Percentiles rank a stretch among this genome's conserved stretches.
These are phyloP conservation scores for Gryon sp. DNA, from an alignment of 1,140 invertebrate genomes.

Conservation along the genomic window DNA sequence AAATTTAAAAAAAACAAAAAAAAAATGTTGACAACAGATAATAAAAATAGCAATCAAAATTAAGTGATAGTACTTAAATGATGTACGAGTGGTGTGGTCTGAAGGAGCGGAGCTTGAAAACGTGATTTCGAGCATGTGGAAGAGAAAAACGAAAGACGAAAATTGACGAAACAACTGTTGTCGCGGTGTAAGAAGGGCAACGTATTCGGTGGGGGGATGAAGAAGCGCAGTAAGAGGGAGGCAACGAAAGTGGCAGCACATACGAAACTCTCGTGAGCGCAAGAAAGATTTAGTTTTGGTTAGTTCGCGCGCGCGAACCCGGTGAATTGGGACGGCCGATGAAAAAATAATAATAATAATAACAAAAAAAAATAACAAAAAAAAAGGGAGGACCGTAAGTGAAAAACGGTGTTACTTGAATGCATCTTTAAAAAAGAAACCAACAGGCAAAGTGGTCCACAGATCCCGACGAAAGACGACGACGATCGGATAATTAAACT, in stretches of 20 bases:
- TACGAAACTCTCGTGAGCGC: slow-evolving; percentile 67
- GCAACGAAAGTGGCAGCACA: slow-evolving; percentile 66
- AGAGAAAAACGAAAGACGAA: slow-evolving; percentile 50
- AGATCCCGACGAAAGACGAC: slow-evolving; percentile 54
- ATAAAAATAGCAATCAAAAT: too few species aligned
- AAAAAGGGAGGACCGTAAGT: slow-evolving; percentile 63
- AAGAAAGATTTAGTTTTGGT: slow-evolving; percentile 76
- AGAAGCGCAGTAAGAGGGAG: slow-evolving; percentile 54
- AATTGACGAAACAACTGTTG: slow-evolving; percentile 50
- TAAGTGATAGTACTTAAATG: too few species aligned
- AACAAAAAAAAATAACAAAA: too few species aligned
- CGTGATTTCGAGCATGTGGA: slow-evolving; percentile 6
- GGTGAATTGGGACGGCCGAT: slow-evolving; percentile 75
- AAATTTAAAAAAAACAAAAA: too few species aligned
- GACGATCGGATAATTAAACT: slow-evolving; percentile 22
- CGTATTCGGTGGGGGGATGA: slow-evolving; percentile 41
- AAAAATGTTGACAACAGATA: too few species aligned
- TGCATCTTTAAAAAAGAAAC: too few species aligned
- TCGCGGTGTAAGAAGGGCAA: slow-evolving; percentile 53
- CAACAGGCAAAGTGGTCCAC: background rate
- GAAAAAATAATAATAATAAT: too few species aligned
- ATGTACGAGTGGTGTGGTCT: background rate
- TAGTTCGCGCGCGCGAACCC: slow-evolving; percentile 80
- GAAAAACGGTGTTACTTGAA: slow-evolving; percentile 51
- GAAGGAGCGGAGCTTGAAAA: background rate